Evolutionary conservation across 2,888 invertebrate genomes (phyloP), one percentile per base, ranked within the genome.

Genomic region (Chymomyza caudatula): DNA sequence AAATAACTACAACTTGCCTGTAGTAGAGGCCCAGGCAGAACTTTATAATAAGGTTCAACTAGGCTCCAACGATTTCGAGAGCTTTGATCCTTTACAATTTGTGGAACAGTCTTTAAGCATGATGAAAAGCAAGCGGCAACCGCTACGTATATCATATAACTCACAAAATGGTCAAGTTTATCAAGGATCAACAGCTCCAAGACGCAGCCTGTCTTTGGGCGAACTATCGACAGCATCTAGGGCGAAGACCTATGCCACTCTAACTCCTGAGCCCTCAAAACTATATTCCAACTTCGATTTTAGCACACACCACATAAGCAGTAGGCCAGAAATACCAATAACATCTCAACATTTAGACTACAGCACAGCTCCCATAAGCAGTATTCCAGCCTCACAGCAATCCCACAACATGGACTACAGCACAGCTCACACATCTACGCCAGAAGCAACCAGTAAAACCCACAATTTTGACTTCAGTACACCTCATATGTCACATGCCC

Each of bases 401-500:
- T 8, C 29, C 4, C n/a, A 57, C 54, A 8, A 6, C 47, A 1
- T 37, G 19, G 37, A 15, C 37, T 5, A 29, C 15, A 20, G 4
- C 23, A 19, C 15, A 17, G 37, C 4, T 17, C 6, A 13, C 2
- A 2, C 20, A 2, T 3, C 37, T 17, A 20, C 15, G 20, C 4
- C 56, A 44, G 13, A 15, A 13, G 8, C 84, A 1, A 85, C 25
- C n/a, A n/a, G n/a, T n/a, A n/a, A n/a, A n/a, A n/a, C n/a, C 0
- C 87, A 82, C 53, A 83, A 83, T 29, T 90, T 90, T 62, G 78
- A 83, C 49, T 86, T 87, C 49, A 75, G 75, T 47, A 86, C 88
- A 1, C 85, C 76, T 55, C 87, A 88, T 65, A 87, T 88, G 62
- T 69, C 86, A 17, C 86, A 90, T 22, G 79, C 85, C 15, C 90